Conservation (phyloP, 2,113 vertebrate genomes). For the Dasyornis broadbenti region DNA sequence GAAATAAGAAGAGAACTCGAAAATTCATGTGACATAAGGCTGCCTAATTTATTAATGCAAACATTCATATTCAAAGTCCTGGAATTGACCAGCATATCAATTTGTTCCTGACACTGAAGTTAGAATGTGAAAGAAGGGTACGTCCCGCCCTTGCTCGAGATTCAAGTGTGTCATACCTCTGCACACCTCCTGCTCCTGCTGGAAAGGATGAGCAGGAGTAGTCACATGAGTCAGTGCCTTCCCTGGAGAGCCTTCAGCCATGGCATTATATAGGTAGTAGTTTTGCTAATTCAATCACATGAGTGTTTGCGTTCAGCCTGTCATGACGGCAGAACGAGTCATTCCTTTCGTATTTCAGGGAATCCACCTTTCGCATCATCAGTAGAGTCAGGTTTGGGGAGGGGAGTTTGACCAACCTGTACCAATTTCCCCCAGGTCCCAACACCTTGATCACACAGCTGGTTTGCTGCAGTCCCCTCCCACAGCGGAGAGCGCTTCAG, state of each 20-base stretch:
- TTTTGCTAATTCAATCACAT: not conserved
- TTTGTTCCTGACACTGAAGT: not conserved
- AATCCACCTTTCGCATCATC: not conserved
- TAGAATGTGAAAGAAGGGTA: not conserved
- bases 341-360: not conserved
- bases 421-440: not conserved
- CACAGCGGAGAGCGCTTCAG: not conserved
- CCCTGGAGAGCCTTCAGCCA: not conserved
- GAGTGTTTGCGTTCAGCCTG: not conserved
- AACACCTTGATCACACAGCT: accelerated
- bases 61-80: not conserved
- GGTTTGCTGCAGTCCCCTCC: not conserved
- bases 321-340: not conserved
- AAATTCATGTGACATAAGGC: not conserved
- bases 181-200: not conserved
- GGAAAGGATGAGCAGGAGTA: not conserved
- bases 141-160: not conserved
- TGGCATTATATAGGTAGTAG: not conserved
- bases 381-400: accelerated
- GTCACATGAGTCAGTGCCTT: not conserved
- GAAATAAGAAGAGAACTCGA: not conserved
- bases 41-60: not conserved
- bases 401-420: not conserved
- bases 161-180: not conserved
- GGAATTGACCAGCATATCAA: not conserved